Percentiles rank a stretch among this genome's conserved stretches.
These are phyloP conservation scores for Drosophila fulvimacula DNA, from an alignment of 2,888 invertebrate genomes.

Conservation along the genomic window DNA sequence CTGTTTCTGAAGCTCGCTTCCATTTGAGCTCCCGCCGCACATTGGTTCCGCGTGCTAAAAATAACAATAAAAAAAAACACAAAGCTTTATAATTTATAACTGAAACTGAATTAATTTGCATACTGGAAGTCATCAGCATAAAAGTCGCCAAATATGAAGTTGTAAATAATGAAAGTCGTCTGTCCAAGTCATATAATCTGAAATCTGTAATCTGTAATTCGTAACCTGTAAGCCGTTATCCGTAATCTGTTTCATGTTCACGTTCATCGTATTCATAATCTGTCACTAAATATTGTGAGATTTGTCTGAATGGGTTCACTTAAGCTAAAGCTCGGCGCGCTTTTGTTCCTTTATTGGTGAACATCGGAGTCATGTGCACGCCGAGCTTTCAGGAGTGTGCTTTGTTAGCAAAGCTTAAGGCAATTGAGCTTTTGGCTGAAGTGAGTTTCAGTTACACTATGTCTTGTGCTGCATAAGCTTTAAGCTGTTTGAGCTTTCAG, in stretches of 20 bases:
- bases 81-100: too few relatives aligned
- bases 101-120: background rate
- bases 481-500: background rate
- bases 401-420: background rate
- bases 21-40: conserved; percentile 14
- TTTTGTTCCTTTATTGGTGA: background rate
- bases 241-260: background rate
- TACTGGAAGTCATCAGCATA: background rate
- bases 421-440: background rate
- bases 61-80: background rate
- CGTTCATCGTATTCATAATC: background rate
- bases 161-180: background rate
- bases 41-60: conserved; percentile 33
- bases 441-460: too few relatives aligned
- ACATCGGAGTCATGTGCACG: background rate
- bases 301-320: background rate
- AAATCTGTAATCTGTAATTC: background rate
- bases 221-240: too few relatives aligned
- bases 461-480: background rate
- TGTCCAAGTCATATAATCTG: background rate
- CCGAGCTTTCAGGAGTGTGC: background rate
- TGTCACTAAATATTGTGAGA: fast-evolving
- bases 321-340: background rate
- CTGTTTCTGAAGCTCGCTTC: too few relatives aligned
- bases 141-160: background rate